Evolutionary conservation across 2,113 vertebrate species (phyloP).

Genomic region (Colossoma macropomum): DNA sequence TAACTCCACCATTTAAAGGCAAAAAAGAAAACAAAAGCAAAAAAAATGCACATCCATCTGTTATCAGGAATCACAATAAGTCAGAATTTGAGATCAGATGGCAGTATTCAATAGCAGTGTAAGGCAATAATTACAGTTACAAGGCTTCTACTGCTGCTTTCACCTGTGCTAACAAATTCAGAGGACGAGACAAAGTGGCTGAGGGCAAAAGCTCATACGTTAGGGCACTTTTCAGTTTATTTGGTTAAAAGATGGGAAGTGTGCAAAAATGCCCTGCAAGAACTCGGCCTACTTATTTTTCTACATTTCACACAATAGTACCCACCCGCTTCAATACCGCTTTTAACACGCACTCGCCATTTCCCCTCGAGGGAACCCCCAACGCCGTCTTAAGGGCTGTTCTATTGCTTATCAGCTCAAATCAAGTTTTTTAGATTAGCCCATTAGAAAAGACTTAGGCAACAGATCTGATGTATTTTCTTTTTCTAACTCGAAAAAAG

Average conservation of each 20-base stretch:
- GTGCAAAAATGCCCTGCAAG: background rate
- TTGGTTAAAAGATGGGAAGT: background rate
- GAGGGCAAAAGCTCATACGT: background rate
- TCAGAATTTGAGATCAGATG: background rate
- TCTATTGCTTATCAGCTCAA: too few species aligned
- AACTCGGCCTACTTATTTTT: background rate
- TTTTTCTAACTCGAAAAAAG: too few species aligned
- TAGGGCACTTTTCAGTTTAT: background rate
- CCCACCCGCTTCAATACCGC: too few species aligned
- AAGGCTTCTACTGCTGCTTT: background rate
- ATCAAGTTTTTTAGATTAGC: too few species aligned
- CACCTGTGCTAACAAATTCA: background rate
- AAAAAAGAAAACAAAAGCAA: background rate
- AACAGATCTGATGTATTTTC: too few species aligned
- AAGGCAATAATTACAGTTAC: background rate
- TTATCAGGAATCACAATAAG: background rate
- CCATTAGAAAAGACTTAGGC: background rate
- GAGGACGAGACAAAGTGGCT: background rate
- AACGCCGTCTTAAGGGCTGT: too few species aligned
- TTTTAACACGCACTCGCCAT: too few species aligned
- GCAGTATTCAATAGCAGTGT: conserved; percentile 4
- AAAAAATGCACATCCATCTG: background rate
- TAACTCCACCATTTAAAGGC: background rate
- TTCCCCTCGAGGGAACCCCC: too few species aligned
- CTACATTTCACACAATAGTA: background rate